Evolutionary conservation across 2,113 vertebrate species (phyloP).

Genomic region (Ploceus nigricollis): DNA sequence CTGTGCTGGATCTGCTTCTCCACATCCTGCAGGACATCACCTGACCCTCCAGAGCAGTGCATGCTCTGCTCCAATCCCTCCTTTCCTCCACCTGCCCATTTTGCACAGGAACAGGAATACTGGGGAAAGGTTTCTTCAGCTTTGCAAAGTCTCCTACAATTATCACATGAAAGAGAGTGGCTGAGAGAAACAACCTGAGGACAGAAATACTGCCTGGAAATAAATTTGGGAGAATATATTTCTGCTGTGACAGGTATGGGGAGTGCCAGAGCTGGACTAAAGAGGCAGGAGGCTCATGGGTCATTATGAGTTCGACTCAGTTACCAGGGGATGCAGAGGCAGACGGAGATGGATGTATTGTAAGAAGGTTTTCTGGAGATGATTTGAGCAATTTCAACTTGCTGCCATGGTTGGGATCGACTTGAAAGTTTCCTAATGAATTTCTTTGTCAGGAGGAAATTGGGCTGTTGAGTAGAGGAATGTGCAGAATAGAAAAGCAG

Average conservation of each 20-base stretch:
- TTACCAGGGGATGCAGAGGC: background rate
- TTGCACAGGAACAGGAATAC: background rate
- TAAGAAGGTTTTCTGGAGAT: slow-evolving; percentile 35
- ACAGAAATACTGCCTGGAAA: background rate
- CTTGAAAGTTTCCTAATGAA: slow-evolving; percentile 58
- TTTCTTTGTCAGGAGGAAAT: slow-evolving; percentile 56
- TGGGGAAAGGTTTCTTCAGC: background rate
- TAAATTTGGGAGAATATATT: background rate
- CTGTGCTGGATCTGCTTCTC: background rate
- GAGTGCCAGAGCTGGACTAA: background rate
- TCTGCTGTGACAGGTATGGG: background rate
- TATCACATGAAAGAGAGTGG: background rate
- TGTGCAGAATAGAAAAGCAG: background rate
- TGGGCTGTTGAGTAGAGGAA: slow-evolving; percentile 11
- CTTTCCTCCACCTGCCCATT: rapidly evolving
- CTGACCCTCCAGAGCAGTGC: rapidly evolving
- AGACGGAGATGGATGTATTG: slow-evolving; percentile 7
- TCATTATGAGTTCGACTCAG: background rate
- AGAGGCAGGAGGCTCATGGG: background rate
- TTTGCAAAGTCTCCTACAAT: background rate
- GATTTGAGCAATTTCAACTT: slow-evolving; percentile 38
- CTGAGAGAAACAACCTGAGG: background rate
- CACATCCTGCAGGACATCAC: background rate
- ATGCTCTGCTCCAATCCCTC: background rate
- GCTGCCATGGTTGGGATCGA: background rate